These are phyloP conservation scores for Cyprinodon variegatus DNA, from an alignment of 2,113 vertebrate species.

Conservation along the genomic window DNA sequence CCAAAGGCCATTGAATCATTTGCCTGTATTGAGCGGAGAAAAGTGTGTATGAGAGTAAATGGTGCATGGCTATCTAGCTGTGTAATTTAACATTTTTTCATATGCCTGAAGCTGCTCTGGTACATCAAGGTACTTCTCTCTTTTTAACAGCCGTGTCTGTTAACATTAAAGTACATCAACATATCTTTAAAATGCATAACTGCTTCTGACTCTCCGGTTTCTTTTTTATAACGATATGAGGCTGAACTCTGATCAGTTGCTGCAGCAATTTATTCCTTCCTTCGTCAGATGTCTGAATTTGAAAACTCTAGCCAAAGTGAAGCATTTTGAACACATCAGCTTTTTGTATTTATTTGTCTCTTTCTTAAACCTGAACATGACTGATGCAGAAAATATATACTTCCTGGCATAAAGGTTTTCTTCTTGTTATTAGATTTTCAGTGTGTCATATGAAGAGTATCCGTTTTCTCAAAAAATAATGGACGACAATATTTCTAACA, in stretches of 20 bases:
- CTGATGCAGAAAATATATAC: slow-evolving; percentile 11
- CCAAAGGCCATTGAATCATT: slow-evolving; percentile 36
- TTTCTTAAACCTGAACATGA: slow-evolving; percentile 14
- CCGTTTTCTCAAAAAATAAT: neutral
- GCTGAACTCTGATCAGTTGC: slow-evolving; percentile 7
- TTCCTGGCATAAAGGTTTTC: slow-evolving; percentile 17
- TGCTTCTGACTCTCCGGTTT: neutral
- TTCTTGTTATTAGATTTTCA: slow-evolving; percentile 46
- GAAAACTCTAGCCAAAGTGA: neutral
- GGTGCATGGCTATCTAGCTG: slow-evolving; percentile 23
- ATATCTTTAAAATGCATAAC: slow-evolving; percentile 16
- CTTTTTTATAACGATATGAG: slow-evolving; percentile 15
- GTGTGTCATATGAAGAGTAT: slow-evolving; percentile 60
- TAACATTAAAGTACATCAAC: slow-evolving; percentile 1
- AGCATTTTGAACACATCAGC: neutral
- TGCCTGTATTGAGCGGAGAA: slow-evolving; percentile 24
- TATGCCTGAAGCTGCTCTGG: slow-evolving; percentile 20
- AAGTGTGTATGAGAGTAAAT: slow-evolving; percentile 27
- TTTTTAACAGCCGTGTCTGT: slow-evolving; percentile 15
- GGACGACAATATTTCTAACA: neutral
- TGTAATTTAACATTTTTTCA: slow-evolving; percentile 36
- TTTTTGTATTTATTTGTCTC: slow-evolving; percentile 12
- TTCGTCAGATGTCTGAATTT: slow-evolving; percentile 17
- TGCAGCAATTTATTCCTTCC: slow-evolving; percentile 15
- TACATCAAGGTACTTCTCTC: slow-evolving; percentile 1